These are phyloP conservation scores for Dendrolimus houi DNA, from an alignment of 2,888 invertebrate species.

Conservation along the genomic window DNA sequence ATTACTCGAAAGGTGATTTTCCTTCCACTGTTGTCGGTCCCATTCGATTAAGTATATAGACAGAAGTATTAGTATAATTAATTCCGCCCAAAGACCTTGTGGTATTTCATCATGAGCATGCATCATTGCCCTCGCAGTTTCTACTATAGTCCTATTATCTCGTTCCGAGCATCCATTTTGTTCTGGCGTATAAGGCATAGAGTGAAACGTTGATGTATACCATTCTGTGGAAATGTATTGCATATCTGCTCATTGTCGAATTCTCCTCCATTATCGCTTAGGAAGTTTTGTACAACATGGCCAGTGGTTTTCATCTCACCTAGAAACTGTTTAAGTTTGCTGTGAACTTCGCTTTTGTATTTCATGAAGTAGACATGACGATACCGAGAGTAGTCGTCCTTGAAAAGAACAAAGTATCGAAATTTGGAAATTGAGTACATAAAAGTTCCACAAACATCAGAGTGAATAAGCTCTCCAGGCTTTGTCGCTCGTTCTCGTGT, in stretches of 20 bases:
- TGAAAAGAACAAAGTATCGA: background rate
- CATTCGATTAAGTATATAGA: slow-evolving; percentile 5
- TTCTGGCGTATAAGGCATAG: slow-evolving; percentile 2
- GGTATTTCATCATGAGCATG: slow-evolving; percentile 2
- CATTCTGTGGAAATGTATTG: slow-evolving; percentile 2
- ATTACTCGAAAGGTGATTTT: slow-evolving; percentile 9
- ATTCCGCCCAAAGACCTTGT: slow-evolving; percentile 4
- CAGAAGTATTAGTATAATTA: slow-evolving; percentile 4
- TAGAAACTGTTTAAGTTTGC: slow-evolving; percentile 1
- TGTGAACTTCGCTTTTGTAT: slow-evolving; percentile 1
- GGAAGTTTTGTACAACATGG: slow-evolving; percentile 1
- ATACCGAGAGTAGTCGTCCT: slow-evolving; percentile 1
- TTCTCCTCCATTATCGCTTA: slow-evolving; percentile 1
- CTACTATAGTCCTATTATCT: slow-evolving; percentile 6
- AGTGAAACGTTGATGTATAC: slow-evolving; percentile 2
- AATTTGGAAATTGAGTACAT: background rate
- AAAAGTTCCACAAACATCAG: slow-evolving; percentile 6
- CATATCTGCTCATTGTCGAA: slow-evolving; percentile 1
- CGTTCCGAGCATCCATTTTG: slow-evolving; percentile 4
- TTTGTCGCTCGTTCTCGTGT: slow-evolving; percentile 8
- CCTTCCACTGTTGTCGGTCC: slow-evolving; percentile 1
- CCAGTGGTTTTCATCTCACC: background rate
- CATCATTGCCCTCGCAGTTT: slow-evolving; percentile 7
- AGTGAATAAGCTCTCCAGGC: slow-evolving; percentile 1
- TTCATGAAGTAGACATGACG: slow-evolving; percentile 2